A percentile compares a stretch with the other conserved stretches of the same genome.
Evolutionary conservation across 30 jellyfish, hydroid and myxozoan genomes (phyloP).

Genomic region (Turritopsis dohrnii): DNA sequence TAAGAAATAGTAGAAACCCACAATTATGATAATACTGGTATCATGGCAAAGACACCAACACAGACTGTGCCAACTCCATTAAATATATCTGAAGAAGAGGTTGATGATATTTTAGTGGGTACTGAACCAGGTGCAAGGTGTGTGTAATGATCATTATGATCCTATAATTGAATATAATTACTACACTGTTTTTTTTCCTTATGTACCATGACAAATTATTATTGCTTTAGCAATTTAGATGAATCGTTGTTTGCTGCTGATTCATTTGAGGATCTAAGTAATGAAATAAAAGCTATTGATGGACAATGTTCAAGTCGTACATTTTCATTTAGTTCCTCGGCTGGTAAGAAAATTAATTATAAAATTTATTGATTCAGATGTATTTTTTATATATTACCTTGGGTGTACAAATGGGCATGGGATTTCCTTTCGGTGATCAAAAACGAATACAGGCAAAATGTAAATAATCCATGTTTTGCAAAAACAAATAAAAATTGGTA

Average conservation of each 20-base stretch:
- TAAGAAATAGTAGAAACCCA: not conserved
- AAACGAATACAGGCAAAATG: no score
- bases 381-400: no score
- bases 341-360: not conserved
- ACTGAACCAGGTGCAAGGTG: constrained; percentile 95
- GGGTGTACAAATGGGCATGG: no score
- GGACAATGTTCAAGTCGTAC: constrained; percentile 53
- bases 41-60: not conserved
- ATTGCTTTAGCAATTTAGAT: constrained; percentile 43
- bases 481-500: no score
- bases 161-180: no score
- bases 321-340: constrained; percentile 20
- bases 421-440: no score
- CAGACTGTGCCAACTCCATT: not conserved
- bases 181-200: no score
- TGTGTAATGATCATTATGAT: no score
- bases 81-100: constrained; percentile 37
- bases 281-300: constrained; percentile 46
- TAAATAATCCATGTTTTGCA: no score
- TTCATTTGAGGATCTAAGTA: constrained; percentile 75
- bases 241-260: constrained; percentile 71
- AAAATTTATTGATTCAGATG: no score
- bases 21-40: not conserved
- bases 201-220: not conserved
- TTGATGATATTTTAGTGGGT: constrained; percentile 63